Base-by-base conservation (phyloP, 2,797 vertebrate species). In the Schizopygopsis malacanthus region DNA sequence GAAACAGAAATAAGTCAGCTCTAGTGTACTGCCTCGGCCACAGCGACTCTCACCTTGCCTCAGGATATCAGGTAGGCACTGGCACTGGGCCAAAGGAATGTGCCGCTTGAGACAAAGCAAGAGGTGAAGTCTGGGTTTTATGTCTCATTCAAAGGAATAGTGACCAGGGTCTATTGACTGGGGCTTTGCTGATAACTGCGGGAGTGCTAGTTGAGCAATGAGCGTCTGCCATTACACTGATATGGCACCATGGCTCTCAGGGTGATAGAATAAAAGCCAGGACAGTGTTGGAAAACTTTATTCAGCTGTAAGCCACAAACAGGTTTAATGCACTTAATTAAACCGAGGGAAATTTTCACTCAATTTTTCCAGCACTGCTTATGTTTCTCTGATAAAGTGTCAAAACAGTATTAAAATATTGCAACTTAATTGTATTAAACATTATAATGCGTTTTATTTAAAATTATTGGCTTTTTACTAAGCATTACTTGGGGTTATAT, bases 51-150 rank as follows among this genome's bases (percentile, higher is more conserved):
- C 78, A 54, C 82, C 61, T 77, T 82, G 80, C 41, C 37, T 82
- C 25, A 39, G 28, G 85, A 86, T 71, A 78, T 70, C 69, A 73
- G 80, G 20, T 82, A 25, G 63, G 47, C 25, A 59, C 41, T 61
- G 65, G 85, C 85, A 50, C 12, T 39, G 71, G 61, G 47, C 79
- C 72, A 77, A 72, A 59, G 67, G 72, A 82, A 76, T 70, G 82
- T 39, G 28, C 43, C 25, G 59, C 67, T 69, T 80, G 20, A 71
- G 89, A 76, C 71, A 59, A 43, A 65, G 75, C 77, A 63, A 78
- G 79, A 91, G 79, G 70, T 82, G 73, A 84, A 84, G 84, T 82
- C 84, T 65, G 77, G 84, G 78, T 85, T 85, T 80, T 81, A 41
- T 54, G 43, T 73, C 67, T 79, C 28, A 72, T 73, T 85, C 54